These are phyloP conservation scores for Danio jaintianensis DNA, from an alignment of 2,797 vertebrate genomes.

Conservation along the genomic window DNA sequence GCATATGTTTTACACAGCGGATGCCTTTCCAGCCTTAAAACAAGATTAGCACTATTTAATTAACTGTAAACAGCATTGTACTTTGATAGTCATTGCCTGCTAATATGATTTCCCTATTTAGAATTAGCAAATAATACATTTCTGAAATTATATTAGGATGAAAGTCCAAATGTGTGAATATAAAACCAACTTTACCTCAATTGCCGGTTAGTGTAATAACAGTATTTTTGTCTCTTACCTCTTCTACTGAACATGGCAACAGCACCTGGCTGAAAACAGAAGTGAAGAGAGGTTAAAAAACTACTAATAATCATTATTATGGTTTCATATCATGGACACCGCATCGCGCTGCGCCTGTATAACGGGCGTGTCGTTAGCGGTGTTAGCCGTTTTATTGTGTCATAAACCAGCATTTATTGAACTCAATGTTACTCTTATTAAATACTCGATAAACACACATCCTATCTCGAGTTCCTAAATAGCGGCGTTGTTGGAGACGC, in stretches of 20 bases:
- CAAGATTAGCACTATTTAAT: no score
- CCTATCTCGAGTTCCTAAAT: neutral
- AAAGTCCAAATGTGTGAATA: no score
- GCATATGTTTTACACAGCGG: no score
- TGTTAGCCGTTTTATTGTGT: neutral
- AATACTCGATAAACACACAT: neutral
- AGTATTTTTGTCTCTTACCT: conserved; percentile 60
- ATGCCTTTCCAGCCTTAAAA: no score
- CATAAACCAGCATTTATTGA: neutral
- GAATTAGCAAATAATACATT: no score
- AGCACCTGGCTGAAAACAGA: conserved; percentile 64
- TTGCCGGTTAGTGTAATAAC: neutral
- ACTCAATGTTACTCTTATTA: neutral
- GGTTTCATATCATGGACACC: neutral
- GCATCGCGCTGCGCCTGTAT: conserved; percentile 6
- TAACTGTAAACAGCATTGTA: no score
- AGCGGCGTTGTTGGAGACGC: neutral
- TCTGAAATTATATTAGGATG: no score
- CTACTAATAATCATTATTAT: conserved; percentile 1
- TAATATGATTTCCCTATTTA: no score
- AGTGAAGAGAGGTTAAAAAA: conserved; percentile 13
- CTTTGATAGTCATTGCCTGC: no score
- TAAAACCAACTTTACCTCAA: no score
- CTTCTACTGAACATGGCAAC: conserved; percentile 71
- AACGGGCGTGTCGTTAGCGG: conserved; percentile 44